Evolutionary conservation across 2,888 invertebrate genomes (phyloP).

Genomic region (Macaria notata): DNA sequence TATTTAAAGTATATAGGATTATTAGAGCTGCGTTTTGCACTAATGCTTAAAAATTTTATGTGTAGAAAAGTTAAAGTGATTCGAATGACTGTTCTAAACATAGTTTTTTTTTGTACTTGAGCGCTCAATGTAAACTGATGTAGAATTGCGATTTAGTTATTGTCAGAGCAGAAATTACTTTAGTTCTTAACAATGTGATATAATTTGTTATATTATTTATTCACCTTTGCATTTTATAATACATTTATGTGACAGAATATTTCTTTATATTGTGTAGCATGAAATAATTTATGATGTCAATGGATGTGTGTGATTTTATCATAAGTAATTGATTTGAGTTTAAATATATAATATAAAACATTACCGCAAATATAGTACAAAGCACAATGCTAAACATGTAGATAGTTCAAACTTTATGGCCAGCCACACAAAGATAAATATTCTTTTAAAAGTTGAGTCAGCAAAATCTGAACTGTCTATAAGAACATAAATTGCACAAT

Average conservation of each 20-base stretch:
- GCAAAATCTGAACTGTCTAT: too few relatives aligned
- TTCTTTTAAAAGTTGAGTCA: too few relatives aligned
- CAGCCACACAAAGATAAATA: too few relatives aligned
- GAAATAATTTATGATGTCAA: conserved; percentile 2
- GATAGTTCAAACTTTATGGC: too few relatives aligned
- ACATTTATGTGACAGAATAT: conserved; percentile 11
- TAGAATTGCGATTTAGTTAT: conserved; percentile 1
- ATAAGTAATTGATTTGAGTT: conserved; percentile 1
- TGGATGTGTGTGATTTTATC: too few relatives aligned
- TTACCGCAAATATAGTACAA: conserved; percentile 18
- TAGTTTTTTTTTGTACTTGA: not conserved
- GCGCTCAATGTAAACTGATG: not conserved
- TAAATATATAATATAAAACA: conserved; percentile 7
- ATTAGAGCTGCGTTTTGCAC: conserved; percentile 18
- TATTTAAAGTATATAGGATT: too few relatives aligned
- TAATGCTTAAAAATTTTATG: conserved; percentile 35
- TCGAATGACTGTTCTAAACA: too few relatives aligned
- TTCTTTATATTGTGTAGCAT: conserved; percentile 5
- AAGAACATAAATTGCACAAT: too few relatives aligned
- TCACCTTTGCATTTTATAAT: conserved; percentile 35
- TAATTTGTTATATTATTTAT: conserved; percentile 33
- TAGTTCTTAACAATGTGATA: conserved; percentile 40
- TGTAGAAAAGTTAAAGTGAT: conserved; percentile 5
- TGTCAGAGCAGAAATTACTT: conserved; percentile 17
- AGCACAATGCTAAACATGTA: conserved; percentile 12